A percentile compares a stretch with the other conserved stretches of the same genome.
These are phyloP conservation scores for Branchipolynoe longqiensis DNA, from an alignment of 2,888 invertebrate species.

Conservation along the genomic window DNA sequence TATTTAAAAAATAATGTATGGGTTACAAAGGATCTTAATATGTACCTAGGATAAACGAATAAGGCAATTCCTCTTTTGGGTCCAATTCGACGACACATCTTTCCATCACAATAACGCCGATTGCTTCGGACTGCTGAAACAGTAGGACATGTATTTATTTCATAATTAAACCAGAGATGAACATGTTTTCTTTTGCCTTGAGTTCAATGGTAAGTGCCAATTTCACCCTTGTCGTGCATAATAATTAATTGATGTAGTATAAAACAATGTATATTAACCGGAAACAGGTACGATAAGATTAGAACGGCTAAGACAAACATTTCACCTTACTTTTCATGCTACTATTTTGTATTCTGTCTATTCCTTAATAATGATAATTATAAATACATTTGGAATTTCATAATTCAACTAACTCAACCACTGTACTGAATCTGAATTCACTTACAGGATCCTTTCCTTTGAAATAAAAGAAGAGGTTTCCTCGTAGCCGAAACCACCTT, in stretches of 20 bases:
- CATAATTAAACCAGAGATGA: not conserved
- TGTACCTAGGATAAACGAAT: constrained; percentile 91
- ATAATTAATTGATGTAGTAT: too few species aligned
- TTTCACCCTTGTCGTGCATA: too few species aligned
- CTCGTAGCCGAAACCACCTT: constrained; percentile 94
- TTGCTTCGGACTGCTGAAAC: constrained; percentile 89
- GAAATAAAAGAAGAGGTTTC: constrained; percentile 95
- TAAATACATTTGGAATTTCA: not conserved
- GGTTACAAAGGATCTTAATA: not conserved
- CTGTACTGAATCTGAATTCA: constrained; percentile 13
- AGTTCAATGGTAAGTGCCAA: too few species aligned
- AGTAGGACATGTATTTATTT: not conserved
- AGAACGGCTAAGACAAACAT: too few species aligned
- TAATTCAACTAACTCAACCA: not conserved
- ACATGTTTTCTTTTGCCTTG: too few species aligned
- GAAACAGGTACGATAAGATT: too few species aligned
- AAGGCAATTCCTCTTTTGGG: constrained; percentile 84
- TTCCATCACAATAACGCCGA: constrained; percentile 93
- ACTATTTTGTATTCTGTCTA: too few species aligned
- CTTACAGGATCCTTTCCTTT: constrained; percentile 90
- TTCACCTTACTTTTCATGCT: too few species aligned
- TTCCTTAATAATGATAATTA: too few species aligned
- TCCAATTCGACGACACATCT: constrained; percentile 90
- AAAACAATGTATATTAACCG: too few species aligned
- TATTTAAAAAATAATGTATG: too few species aligned